Evolutionary conservation across 2,113 vertebrate species (phyloP).

Genomic region (Callithrix jacchus): DNA sequence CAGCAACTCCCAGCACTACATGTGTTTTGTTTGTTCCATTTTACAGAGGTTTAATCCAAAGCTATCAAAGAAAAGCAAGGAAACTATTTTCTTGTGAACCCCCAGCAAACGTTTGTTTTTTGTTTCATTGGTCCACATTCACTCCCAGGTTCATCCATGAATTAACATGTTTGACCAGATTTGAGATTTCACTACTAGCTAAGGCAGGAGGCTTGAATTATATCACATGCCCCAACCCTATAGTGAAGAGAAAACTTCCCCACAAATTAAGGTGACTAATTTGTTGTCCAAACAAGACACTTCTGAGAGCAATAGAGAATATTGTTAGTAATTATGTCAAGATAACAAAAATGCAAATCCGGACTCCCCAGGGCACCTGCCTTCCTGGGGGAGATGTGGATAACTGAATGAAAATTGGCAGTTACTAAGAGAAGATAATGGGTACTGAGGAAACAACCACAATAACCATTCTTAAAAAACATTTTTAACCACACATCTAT

Average conservation of each 20-base stretch:
- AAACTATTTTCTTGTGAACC: not conserved
- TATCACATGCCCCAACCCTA: not conserved
- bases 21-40: not conserved
- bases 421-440: not conserved
- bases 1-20: not conserved
- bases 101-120: not conserved
- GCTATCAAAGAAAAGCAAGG: not conserved
- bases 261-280: not conserved
- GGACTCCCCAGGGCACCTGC: not conserved
- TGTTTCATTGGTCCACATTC: not conserved
- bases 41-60: not conserved
- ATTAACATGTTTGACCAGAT: not conserved
- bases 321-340: not conserved
- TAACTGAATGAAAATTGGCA: not conserved
- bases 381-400: not conserved
- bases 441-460: not conserved
- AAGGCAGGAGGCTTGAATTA: not conserved
- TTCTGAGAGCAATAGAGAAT: not conserved
- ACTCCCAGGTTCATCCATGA: not conserved
- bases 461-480: not conserved
- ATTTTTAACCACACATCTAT: not conserved
- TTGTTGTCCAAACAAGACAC: not conserved
- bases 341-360: not conserved
- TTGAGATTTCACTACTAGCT: not conserved
- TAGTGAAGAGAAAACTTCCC: not conserved